Conservation (phyloP, 2,113 vertebrate genomes). For the Taurulus bubalis region DNA sequence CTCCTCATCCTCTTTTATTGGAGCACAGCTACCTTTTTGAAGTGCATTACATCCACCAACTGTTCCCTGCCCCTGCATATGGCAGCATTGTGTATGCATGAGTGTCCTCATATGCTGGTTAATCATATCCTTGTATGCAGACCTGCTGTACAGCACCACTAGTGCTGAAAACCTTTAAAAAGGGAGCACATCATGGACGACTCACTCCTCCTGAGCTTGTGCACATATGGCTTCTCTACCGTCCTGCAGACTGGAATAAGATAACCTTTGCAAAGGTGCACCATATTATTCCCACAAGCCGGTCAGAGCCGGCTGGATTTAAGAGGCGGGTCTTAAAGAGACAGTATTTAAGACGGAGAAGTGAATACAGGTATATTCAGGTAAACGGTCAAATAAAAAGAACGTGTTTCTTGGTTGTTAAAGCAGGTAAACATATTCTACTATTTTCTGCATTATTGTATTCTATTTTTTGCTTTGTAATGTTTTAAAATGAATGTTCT, state of each 20-base stretch:
- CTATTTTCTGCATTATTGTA: too few relatives aligned
- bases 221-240: not conserved
- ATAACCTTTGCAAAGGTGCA: not conserved
- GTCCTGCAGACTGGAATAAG: not conserved
- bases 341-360: not conserved
- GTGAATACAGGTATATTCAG: too few relatives aligned
- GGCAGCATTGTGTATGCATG: not conserved
- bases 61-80: not conserved
- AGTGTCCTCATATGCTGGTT: not conserved
- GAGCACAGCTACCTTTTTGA: not conserved
- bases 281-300: not conserved
- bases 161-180: not conserved
- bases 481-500: too few relatives aligned
- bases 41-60: not conserved
- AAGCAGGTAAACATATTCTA: too few relatives aligned
- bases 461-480: too few relatives aligned
- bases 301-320: not conserved
- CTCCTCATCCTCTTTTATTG: not conserved
- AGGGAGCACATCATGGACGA: not conserved
- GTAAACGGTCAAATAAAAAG: too few relatives aligned
- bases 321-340: too few relatives aligned
- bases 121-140: not conserved
- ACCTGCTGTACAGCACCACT: not conserved
- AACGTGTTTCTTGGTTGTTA: too few relatives aligned
- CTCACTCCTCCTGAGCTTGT: not conserved